Evolutionary conservation across 2,113 vertebrate genomes (phyloP), one percentile per base, ranked within the genome.

Genomic region (Myiozetetes cayanensis): DNA sequence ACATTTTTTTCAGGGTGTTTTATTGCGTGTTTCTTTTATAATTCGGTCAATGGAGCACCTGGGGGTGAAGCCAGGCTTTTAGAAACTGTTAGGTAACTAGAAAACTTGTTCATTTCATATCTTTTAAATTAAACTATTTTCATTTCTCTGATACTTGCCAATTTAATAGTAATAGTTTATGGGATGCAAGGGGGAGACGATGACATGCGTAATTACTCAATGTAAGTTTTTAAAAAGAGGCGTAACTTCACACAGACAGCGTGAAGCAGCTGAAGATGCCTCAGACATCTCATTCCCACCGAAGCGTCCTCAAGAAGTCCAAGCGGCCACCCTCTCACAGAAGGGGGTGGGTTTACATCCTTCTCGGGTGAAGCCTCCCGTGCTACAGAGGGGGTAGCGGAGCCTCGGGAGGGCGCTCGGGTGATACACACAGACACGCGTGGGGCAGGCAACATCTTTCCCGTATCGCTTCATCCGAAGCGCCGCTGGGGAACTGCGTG

Each of bases 381-480:
- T 4, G 79, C 73, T 37, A n/a, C 67, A 8, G 35, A 10, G 27
- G 22, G 8, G 52, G 68, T 23, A 55, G 63, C 17, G 18, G 59
- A n/a, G 93, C 95, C 91, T 94, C 91, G 62, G 75, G 95, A 92
- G 95, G 95, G 95, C 95, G 95, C 95, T 94, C 19, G 65, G 87
- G 83, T 18, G 87, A 93, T 87, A 1, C 88, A 2, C 24, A 58
- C 8, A 37, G 50, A 52, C 93, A 92, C 89, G 94, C 94, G 93
- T 85, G 95, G 93, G 91, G 71, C 85, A 2, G 58, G 72, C 83
- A 70, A 93, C 93, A 81, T 72, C 91, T 15, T 62, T 47, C 75
- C 50, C 39, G 53, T 0, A 35, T 4, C 77, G 41, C 77, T 66
- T 58, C 81, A 8, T 46, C 53, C 89, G 3, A 11, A 35, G 61